Percentiles rank a stretch among this genome's conserved stretches.
These are phyloP conservation scores for Fratercula arctica DNA, from an alignment of 2,797 vertebrate genomes.

Conservation along the genomic window DNA sequence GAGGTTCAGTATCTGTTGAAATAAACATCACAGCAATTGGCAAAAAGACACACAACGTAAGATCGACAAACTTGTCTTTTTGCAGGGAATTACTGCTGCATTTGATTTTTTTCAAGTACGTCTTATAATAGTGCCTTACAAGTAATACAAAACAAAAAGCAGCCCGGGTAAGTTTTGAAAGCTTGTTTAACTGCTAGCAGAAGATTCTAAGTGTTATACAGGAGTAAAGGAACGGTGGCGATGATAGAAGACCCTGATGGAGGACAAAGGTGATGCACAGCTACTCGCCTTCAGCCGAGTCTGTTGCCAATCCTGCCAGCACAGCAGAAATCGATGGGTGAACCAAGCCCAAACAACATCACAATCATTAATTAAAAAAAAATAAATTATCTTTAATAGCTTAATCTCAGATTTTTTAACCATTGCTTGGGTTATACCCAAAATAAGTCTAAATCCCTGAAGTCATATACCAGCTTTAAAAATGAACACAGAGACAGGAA, in stretches of 20 bases:
- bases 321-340: rapidly evolving
- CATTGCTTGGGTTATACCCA: not conserved
- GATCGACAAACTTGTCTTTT: not conserved
- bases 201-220: not conserved
- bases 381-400: not conserved
- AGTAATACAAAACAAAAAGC: not conserved
- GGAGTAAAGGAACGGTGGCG: not conserved
- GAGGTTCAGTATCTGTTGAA: constrained; percentile 87
- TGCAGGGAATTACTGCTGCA: not conserved
- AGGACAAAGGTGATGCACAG: not conserved
- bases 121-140: not conserved
- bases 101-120: not conserved
- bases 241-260: not conserved
- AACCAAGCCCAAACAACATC: not conserved
- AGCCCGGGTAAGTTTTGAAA: not conserved
- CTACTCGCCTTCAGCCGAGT: not conserved
- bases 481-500: not conserved
- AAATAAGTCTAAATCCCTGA: not conserved
- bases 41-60: not conserved
- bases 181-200: not conserved
- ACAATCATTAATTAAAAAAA: not conserved
- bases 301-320: not conserved
- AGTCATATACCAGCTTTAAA: not conserved
- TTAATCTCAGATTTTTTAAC: not conserved
- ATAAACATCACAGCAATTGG: not conserved